These are phyloP conservation scores for Hololepta plana DNA, from an alignment of 2,888 invertebrate genomes.

Conservation along the genomic window DNA sequence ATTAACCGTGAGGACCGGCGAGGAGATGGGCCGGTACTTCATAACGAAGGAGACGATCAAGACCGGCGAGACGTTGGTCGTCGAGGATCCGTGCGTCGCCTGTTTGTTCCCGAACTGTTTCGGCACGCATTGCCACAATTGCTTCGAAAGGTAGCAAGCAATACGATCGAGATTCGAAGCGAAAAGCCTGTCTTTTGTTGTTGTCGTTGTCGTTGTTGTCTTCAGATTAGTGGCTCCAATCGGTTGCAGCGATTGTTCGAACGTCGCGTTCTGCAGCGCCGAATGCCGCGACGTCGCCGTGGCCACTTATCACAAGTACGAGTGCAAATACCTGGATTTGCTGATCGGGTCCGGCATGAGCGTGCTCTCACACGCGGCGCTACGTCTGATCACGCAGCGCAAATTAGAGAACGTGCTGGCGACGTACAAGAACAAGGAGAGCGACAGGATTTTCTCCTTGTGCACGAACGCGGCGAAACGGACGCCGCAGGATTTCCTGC, in stretches of 20 bases:
- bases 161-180: no score
- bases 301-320: constrained; percentile 50
- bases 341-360: constrained; percentile 67
- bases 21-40: constrained; percentile 48
- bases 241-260: constrained; percentile 55
- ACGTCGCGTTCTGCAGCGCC: constrained; percentile 55
- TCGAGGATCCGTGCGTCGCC: constrained; percentile 55
- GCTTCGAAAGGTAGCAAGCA: constrained; percentile 62
- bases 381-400: constrained; percentile 63
- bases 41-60: constrained; percentile 41
- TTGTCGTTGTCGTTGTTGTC: no score
- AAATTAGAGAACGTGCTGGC: no score
- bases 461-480: constrained; percentile 46
- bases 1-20: constrained; percentile 38
- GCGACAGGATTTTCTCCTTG: constrained; percentile 28
- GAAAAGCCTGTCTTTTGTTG: neutral
- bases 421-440: constrained; percentile 30
- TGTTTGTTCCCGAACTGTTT: constrained; percentile 53
- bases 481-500: constrained; percentile 48
- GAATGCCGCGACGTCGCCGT: constrained; percentile 46
- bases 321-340: constrained; percentile 56
- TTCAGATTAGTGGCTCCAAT: constrained; percentile 42
- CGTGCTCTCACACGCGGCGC: constrained; percentile 52
- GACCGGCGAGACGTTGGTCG: constrained; percentile 54
- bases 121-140: constrained; percentile 66